These are phyloP conservation scores for Gnathonemus longibarbis DNA, from an alignment of 2,113 vertebrate species.

Conservation along the genomic window DNA sequence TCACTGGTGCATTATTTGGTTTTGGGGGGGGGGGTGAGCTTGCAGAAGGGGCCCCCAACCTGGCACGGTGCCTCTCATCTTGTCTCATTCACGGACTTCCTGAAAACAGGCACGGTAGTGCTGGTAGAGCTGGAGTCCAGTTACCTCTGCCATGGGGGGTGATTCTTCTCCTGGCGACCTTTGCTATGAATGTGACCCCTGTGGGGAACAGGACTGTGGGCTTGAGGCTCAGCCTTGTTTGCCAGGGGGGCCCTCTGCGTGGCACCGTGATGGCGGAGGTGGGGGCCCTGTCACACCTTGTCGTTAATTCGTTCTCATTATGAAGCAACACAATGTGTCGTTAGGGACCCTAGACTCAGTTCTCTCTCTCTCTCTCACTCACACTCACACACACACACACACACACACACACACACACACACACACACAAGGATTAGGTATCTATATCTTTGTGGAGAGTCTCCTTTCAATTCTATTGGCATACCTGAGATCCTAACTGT, in stretches of 20 bases:
- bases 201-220: not conserved
- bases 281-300: not conserved
- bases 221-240: not conserved
- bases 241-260: not conserved
- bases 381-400: not conserved
- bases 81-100: not conserved
- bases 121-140: not conserved
- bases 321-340: not conserved
- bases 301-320: not conserved
- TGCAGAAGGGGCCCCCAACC: not conserved
- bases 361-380: not conserved
- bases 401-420: not conserved
- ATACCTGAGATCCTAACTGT: not conserved
- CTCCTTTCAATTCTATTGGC: not conserved
- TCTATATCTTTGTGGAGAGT: not conserved
- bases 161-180: not conserved
- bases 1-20: not conserved
- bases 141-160: not conserved
- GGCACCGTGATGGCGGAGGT: not conserved
- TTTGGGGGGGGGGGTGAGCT: not conserved
- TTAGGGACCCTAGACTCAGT: not conserved
- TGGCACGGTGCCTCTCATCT: not conserved
- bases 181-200: not conserved
- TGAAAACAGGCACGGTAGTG: not conserved
- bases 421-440: not conserved